A percentile compares a stretch with the other conserved stretches of the same genome.
Evolutionary conservation across 92 coral and sea anemone species (phyloP).

Genomic region (Muricea muricata): DNA sequence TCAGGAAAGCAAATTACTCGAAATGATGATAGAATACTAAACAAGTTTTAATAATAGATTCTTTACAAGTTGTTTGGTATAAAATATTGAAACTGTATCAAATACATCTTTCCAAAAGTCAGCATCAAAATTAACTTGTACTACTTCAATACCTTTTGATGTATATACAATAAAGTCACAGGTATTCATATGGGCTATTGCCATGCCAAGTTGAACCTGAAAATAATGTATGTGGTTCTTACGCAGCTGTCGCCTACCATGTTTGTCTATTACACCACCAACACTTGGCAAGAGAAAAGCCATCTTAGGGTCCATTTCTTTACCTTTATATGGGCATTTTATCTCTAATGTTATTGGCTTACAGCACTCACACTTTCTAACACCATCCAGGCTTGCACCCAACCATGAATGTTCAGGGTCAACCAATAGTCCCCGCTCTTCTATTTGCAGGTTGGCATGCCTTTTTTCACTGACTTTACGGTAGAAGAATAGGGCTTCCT

Average conservation of each 20-base stretch:
- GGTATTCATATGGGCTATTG: background rate
- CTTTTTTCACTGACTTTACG: too few species aligned
- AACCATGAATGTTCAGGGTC: constrained; percentile 44
- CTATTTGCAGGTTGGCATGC: too few species aligned
- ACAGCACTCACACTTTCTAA: constrained; percentile 34
- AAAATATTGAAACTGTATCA: constrained; percentile 40
- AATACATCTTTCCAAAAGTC: too few species aligned
- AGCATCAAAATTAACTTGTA: constrained; percentile 50
- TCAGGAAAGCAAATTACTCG: too few species aligned
- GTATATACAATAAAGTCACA: constrained; percentile 21
- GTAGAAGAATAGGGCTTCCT: constrained; percentile 44
- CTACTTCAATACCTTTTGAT: constrained; percentile 36
- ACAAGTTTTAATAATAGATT: constrained; percentile 24
- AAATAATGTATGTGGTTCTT: constrained; percentile 20
- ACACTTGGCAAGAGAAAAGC: background rate
- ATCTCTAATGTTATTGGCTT: too few species aligned
- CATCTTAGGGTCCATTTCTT: constrained; percentile 15
- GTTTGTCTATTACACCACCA: background rate
- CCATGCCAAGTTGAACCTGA: constrained; percentile 29
- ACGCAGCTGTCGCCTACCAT: too few species aligned
- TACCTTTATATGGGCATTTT: too few species aligned
- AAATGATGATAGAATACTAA: too few species aligned
- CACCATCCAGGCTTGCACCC: constrained; percentile 50
- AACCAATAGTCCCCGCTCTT: too few species aligned
- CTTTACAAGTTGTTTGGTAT: constrained; percentile 15